Evolutionary conservation across 2,797 vertebrate species (phyloP).

Genomic region (Iguana delicatissima): DNA sequence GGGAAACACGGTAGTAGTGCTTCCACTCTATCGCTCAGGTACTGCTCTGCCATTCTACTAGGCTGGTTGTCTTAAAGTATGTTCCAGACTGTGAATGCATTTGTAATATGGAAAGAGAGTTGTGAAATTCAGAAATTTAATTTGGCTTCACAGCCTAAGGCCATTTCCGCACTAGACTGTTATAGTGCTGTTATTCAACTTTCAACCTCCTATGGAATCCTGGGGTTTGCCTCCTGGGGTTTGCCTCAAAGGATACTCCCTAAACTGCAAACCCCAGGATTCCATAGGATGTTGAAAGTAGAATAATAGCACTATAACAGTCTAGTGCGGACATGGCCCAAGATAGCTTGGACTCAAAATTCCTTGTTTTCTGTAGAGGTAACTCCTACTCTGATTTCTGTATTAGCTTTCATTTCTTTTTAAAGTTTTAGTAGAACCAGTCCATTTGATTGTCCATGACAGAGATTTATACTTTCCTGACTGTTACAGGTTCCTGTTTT

Average conservation of each 20-base stretch:
- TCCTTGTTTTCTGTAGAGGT: constrained; percentile 45
- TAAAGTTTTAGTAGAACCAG: constrained; percentile 69
- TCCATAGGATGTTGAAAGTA: too few species aligned
- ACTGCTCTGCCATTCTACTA: too few species aligned
- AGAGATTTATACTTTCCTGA: constrained; percentile 66
- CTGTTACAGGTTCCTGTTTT: constrained; percentile 63
- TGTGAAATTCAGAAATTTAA: neutral
- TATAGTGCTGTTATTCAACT: too few species aligned
- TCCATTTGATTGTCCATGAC: constrained; percentile 63
- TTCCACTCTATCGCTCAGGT: too few species aligned
- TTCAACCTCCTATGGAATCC: too few species aligned
- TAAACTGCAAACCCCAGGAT: too few species aligned
- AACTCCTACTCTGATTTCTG: constrained; percentile 33
- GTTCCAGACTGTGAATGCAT: neutral
- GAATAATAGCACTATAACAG: too few species aligned
- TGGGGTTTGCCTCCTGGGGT: too few species aligned
- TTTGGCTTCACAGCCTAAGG: neutral
- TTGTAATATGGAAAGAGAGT: neutral
- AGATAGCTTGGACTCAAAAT: constrained; percentile 36
- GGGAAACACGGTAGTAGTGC: too few species aligned
- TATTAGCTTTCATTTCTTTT: constrained; percentile 60
- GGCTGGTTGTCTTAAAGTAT: neutral
- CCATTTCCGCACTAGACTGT: too few species aligned
- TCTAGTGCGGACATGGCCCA: neutral
- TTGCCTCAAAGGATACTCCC: too few species aligned